phyloP scores from a whole-genome alignment of 1,140 invertebrate genomes.

The Bombus confusus region DNA sequence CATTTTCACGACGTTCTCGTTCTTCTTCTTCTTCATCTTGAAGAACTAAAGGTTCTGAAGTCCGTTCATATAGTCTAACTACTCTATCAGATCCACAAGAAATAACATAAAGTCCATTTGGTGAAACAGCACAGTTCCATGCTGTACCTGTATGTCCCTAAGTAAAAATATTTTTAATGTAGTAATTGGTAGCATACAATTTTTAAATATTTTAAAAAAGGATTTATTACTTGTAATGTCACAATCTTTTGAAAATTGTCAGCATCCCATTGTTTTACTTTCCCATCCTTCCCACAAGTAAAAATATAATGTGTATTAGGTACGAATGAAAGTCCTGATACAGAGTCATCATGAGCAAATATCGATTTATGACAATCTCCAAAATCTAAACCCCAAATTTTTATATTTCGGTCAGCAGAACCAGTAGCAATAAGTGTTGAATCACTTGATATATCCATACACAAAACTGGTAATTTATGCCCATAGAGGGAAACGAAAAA shows the following conservation, averaged over 20 bases:
- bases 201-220: slow-evolving; percentile 20
- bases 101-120: slow-evolving; percentile 91
- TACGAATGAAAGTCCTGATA: slow-evolving; percentile 94
- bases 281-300: slow-evolving; percentile 95
- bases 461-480: slow-evolving; percentile 96
- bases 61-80: slow-evolving; percentile 93
- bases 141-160: slow-evolving; percentile 92
- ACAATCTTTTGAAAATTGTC: slow-evolving; percentile 96
- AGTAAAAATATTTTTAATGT: slow-evolving; percentile 38
- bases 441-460: slow-evolving; percentile 97
- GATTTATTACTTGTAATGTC: slow-evolving; percentile 89
- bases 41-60: slow-evolving; percentile 94
- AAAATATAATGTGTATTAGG: slow-evolving; percentile 97
- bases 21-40: slow-evolving; percentile 95
- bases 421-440: slow-evolving; percentile 95
- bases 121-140: slow-evolving; percentile 89
- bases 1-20: slow-evolving; percentile 88
- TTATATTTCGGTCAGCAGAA: slow-evolving; percentile 96
- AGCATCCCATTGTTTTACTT: slow-evolving; percentile 98
- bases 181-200: background rate
- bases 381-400: slow-evolving; percentile 99
- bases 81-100: slow-evolving; percentile 95
- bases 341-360: slow-evolving; percentile 97
- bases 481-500: slow-evolving; percentile 98
- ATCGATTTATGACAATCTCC: slow-evolving; percentile 96